Evolutionary conservation across 2,888 invertebrate species (phyloP).

Genomic region (Drosophila imparisetae): DNA sequence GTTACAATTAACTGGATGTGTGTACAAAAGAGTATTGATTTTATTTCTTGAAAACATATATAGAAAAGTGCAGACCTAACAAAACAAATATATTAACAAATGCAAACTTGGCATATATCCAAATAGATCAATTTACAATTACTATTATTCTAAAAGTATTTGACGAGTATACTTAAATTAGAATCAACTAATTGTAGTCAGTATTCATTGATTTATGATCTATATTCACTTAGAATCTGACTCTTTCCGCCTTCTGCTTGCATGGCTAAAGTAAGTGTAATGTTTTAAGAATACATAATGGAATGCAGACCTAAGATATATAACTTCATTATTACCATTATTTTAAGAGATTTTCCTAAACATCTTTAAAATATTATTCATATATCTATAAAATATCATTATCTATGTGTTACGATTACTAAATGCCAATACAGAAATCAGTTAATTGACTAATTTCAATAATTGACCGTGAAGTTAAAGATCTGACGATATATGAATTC

Average conservation of each 20-base stretch:
- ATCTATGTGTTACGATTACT: not conserved
- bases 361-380: not conserved
- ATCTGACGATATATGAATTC: not conserved
- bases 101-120: not conserved
- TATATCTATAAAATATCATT: not conserved
- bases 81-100: too few relatives aligned
- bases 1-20: not conserved
- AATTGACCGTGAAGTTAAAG: not conserved
- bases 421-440: not conserved
- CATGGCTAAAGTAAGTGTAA: not conserved
- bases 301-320: not conserved
- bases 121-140: not conserved
- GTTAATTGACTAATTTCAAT: conserved; percentile 1
- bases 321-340: not conserved
- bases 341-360: not conserved
- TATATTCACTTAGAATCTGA: not conserved
- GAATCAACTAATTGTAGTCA: not conserved
- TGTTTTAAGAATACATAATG: too few relatives aligned
- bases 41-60: too few relatives aligned
- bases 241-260: not conserved
- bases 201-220: not conserved
- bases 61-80: too few relatives aligned
- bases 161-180: not conserved
- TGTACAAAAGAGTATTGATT: not conserved
- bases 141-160: not conserved